Conservation (phyloP, 2,797 vertebrate species). For the Bradypodion pumilum region DNA sequence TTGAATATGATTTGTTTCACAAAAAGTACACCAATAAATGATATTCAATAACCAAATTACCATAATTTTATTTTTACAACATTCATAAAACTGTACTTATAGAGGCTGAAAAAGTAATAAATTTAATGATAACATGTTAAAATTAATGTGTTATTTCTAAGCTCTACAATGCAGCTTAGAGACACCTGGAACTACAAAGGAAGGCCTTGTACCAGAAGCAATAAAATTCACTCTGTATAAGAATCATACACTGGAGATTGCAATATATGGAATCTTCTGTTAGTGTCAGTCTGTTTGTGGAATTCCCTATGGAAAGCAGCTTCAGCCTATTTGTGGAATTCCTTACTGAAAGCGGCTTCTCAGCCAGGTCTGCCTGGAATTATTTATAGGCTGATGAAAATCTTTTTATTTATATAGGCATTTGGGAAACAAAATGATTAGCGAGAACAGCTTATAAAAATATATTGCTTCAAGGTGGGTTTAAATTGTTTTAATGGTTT, state of each 20-base stretch:
- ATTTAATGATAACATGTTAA: too few species aligned
- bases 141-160: too few species aligned
- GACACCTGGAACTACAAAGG: too few species aligned
- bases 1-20: too few species aligned
- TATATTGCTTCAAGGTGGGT: background rate
- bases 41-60: too few species aligned
- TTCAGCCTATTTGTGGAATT: background rate
- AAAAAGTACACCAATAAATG: too few species aligned
- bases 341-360: background rate
- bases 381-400: conserved; percentile 1
- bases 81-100: too few species aligned
- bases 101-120: too few species aligned
- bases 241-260: background rate
- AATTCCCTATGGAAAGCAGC: background rate
- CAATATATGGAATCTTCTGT: too few species aligned
- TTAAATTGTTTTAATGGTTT: background rate
- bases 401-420: background rate
- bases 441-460: background rate
- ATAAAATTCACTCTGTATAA: background rate
- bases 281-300: background rate
- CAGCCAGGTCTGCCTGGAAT: background rate
- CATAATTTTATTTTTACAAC: too few species aligned
- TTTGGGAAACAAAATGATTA: background rate
- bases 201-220: background rate
- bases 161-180: background rate